Evolutionary conservation across 2,113 vertebrate genomes (phyloP).

Genomic region (Lepidothrix coronata): DNA sequence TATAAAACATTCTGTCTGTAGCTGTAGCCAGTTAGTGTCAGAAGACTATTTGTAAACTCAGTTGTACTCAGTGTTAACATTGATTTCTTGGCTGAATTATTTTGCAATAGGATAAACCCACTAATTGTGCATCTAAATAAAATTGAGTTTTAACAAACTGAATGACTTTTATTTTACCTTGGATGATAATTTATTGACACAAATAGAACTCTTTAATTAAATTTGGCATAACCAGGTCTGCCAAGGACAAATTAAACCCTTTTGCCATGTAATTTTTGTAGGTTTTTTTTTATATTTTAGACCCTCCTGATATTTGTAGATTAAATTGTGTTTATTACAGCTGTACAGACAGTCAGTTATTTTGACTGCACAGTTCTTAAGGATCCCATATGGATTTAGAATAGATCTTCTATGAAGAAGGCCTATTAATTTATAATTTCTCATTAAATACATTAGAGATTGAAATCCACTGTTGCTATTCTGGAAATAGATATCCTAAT

Average conservation of each 20-base stretch:
- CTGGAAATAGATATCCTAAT: constrained; percentile 53
- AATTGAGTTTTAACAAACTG: constrained; percentile 65
- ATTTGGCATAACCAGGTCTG: constrained; percentile 49
- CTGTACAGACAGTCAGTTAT: constrained; percentile 38
- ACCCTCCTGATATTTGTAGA: constrained; percentile 47
- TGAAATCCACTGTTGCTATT: constrained; percentile 36
- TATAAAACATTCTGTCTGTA: constrained; percentile 3
- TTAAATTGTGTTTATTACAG: constrained; percentile 65
- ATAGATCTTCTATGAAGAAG: constrained; percentile 36
- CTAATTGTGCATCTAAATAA: constrained; percentile 70
- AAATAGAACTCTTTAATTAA: constrained; percentile 74
- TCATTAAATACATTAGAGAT: constrained; percentile 65
- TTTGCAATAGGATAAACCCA: constrained; percentile 60
- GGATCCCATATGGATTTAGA: constrained; percentile 42
- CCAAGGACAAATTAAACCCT: constrained; percentile 38
- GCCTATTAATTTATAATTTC: constrained; percentile 68
- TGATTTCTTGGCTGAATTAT: constrained; percentile 71
- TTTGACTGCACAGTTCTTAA: constrained; percentile 46
- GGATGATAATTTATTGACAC: constrained; percentile 73
- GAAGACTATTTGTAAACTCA: constrained; percentile 47
- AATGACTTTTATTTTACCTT: constrained; percentile 76
- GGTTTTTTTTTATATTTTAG: background rate
- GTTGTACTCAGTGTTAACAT: constrained; percentile 38
- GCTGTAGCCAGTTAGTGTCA: constrained; percentile 34
- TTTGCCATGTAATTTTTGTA: constrained; percentile 44